Percentiles rank a stretch among this genome's conserved stretches.
Evolutionary conservation across 2,888 invertebrate genomes (phyloP).

Genomic region (Hoplodrina blanda): DNA sequence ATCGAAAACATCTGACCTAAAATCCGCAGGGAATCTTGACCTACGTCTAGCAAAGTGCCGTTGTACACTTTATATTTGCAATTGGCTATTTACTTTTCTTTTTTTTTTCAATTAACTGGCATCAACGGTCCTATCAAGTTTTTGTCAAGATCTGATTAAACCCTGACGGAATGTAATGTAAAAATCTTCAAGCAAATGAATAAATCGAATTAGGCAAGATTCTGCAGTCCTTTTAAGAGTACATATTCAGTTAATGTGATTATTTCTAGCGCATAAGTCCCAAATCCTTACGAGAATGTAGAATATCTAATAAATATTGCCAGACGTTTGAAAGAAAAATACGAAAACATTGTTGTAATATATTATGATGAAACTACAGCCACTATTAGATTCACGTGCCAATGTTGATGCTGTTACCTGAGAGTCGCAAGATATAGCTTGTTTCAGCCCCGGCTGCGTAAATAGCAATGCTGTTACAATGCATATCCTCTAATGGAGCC

Average conservation of each 20-base stretch:
- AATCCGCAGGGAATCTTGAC: constrained; percentile 42
- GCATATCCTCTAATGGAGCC: not conserved
- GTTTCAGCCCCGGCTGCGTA: constrained; percentile 1
- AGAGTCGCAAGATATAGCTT: constrained; percentile 8
- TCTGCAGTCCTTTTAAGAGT: not conserved
- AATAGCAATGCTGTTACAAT: constrained; percentile 3
- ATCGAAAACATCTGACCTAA: constrained; percentile 26
- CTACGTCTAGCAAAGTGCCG: constrained; percentile 40
- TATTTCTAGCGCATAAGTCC: not conserved
- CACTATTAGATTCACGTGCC: constrained; percentile 34
- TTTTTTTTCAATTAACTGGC: not conserved
- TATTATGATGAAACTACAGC: not conserved
- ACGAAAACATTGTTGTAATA: no score
- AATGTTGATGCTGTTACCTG: constrained; percentile 31
- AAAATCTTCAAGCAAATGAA: not conserved
- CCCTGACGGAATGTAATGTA: not conserved
- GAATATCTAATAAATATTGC: not conserved
- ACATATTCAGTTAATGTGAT: no score
- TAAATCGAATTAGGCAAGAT: not conserved
- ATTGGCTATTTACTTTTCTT: not conserved
- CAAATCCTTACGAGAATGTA: not conserved
- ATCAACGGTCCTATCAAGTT: constrained; percentile 24
- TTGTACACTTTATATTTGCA: constrained; percentile 26
- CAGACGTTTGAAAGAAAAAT: not conserved
- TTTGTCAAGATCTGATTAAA: constrained; percentile 18